phyloP scores from a whole-genome alignment of 2,888 invertebrate species.

The Ophion ellenae region DNA sequence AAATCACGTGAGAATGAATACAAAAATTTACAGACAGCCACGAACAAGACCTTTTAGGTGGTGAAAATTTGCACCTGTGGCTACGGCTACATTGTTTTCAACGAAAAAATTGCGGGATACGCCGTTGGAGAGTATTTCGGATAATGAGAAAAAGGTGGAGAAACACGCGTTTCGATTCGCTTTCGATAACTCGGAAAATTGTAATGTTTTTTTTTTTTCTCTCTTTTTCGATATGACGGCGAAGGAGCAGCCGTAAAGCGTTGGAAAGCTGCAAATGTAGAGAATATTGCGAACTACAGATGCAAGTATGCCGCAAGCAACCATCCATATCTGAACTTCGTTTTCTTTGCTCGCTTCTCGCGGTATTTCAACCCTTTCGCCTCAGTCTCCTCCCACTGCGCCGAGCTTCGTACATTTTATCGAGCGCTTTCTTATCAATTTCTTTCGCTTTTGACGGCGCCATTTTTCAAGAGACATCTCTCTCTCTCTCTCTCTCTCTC shows the following conservation, averaged over 20 bases:
- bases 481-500: constrained; percentile 4
- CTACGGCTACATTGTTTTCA: no score
- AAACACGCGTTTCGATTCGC: no score
- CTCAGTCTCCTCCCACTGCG: constrained; percentile 48
- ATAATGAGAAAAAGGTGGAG: no score
- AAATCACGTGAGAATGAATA: no score
- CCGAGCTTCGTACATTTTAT: constrained; percentile 77
- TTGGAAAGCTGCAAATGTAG: background rate
- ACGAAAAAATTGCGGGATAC: background rate
- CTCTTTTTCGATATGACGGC: no score
- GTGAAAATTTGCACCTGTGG: no score
- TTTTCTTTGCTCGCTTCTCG: constrained; percentile 1
- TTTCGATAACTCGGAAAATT: no score
- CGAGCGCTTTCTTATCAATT: constrained; percentile 77
- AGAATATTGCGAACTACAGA: background rate
- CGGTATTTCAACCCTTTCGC: constrained; percentile 44
- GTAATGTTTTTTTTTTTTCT: no score
- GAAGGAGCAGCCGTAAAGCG: background rate
- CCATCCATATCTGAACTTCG: background rate
- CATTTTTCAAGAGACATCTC: constrained; percentile 74
- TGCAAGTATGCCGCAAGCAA: background rate
- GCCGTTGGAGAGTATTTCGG: no score
- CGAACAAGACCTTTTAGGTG: no score
- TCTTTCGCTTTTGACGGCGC: constrained; percentile 71
- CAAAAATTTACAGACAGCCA: no score